phyloP scores from a whole-genome alignment of 2,888 invertebrate species.

The Syritta pipiens region DNA sequence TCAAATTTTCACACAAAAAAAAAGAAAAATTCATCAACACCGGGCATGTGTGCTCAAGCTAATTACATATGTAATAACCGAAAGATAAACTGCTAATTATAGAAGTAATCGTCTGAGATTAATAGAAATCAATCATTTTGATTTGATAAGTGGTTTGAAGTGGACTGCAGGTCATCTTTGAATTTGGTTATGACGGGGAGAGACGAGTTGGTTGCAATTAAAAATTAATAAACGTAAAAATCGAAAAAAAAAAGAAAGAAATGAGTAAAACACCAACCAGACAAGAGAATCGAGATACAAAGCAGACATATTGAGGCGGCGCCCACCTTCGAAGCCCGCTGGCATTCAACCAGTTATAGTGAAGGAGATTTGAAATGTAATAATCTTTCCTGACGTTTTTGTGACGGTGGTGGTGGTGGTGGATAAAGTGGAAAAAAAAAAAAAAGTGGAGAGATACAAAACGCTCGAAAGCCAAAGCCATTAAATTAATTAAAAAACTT shows the following conservation, averaged over 20 bases:
- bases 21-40: too few relatives aligned
- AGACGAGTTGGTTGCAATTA: slow-evolving; percentile 41
- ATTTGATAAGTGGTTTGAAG: slow-evolving; percentile 58
- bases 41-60: neutral
- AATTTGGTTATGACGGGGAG: neutral
- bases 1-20: neutral
- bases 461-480: slow-evolving; percentile 55
- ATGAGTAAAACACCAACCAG: slow-evolving; percentile 27
- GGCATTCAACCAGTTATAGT: slow-evolving; percentile 10
- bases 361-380: slow-evolving; percentile 37
- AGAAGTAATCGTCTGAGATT: slow-evolving; percentile 39
- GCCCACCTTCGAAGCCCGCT: slow-evolving; percentile 41
- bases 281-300: too few relatives aligned
- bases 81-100: slow-evolving; percentile 41
- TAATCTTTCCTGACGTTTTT: slow-evolving; percentile 6
- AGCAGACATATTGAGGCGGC: slow-evolving; percentile 53
- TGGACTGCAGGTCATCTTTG: slow-evolving; percentile 35
- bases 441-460: slow-evolving; percentile 52
- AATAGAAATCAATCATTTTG: slow-evolving; percentile 52
- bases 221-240: slow-evolving; percentile 62
- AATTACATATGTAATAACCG: slow-evolving; percentile 43
- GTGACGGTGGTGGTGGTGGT: neutral
- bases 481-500: slow-evolving; percentile 70
- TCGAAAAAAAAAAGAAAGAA: slow-evolving; percentile 33
- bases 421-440: slow-evolving; percentile 41